These are phyloP conservation scores for Graphium colonna DNA, from an alignment of 2,888 invertebrate genomes.

Conservation along the genomic window DNA sequence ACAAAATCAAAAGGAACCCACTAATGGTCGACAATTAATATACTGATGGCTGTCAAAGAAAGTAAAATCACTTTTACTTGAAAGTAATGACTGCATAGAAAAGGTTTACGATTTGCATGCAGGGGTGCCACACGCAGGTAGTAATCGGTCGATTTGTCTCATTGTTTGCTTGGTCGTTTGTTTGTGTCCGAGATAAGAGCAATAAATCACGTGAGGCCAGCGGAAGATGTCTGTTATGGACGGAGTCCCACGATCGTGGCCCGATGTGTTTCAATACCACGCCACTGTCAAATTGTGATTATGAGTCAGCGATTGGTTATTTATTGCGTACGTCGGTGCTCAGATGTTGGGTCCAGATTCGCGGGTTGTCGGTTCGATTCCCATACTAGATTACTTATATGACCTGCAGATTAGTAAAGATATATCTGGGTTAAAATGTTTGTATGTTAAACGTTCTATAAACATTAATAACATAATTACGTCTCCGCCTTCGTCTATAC, in stretches of 20 bases:
- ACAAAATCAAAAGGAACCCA: slow-evolving; percentile 52
- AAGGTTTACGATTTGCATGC: slow-evolving; percentile 61
- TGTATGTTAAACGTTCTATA: too few species aligned
- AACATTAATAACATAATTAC: too few species aligned
- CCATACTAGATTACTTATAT: too few species aligned
- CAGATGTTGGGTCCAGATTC: too few species aligned
- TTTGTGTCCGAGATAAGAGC: slow-evolving; percentile 75
- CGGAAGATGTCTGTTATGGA: slow-evolving; percentile 73
- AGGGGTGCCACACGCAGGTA: slow-evolving; percentile 64
- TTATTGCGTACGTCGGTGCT: too few species aligned
- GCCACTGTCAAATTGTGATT: slow-evolving; percentile 17
- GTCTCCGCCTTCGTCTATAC: too few species aligned
- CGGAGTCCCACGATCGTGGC: slow-evolving; percentile 57
- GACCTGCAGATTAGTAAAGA: too few species aligned
- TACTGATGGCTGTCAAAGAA: slow-evolving; percentile 53
- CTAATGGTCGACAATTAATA: slow-evolving; percentile 67
- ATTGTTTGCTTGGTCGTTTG: slow-evolving; percentile 73
- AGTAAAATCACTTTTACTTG: slow-evolving; percentile 63
- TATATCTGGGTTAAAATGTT: too few species aligned
- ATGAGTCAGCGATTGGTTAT: not conserved
- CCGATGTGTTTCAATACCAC: slow-evolving; percentile 37
- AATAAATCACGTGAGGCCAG: slow-evolving; percentile 68
- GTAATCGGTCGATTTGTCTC: slow-evolving; percentile 78
- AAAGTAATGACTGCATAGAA: slow-evolving; percentile 51
- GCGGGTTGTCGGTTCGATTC: too few species aligned